phyloP scores from a whole-genome alignment of 37 sponge, comb jelly and placozoan species.

The Corticium candelabrum region DNA sequence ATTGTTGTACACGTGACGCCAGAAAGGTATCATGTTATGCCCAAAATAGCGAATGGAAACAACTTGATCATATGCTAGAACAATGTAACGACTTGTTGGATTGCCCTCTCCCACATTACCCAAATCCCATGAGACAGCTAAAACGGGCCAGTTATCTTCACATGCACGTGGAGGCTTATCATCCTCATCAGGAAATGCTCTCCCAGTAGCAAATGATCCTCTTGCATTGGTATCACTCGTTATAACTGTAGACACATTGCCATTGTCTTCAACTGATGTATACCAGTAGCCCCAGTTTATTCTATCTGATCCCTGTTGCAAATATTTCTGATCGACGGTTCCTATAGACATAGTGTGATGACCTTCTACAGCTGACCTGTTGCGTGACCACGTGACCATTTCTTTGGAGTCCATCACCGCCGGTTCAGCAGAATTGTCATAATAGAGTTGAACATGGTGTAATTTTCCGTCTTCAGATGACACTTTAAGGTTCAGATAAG shows the following conservation, averaged over 20 bases:
- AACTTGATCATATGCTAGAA: constrained; percentile 41
- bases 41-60: constrained; percentile 52
- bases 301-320: constrained; percentile 23
- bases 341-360: constrained; percentile 33
- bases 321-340: constrained; percentile 18
- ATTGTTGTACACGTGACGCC: constrained; percentile 26
- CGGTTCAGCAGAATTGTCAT: constrained; percentile 59
- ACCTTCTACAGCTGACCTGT: background rate
- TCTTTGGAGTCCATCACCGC: constrained; percentile 21
- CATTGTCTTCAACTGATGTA: constrained; percentile 7
- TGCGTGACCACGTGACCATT: constrained; percentile 22
- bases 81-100: constrained; percentile 11
- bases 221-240: background rate
- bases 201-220: constrained; percentile 17
- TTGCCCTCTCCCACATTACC: constrained; percentile 19
- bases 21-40: constrained; percentile 34
- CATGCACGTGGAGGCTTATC: constrained; percentile 37
- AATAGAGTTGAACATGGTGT: constrained; percentile 49
- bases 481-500: constrained; percentile 36
- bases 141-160: constrained; percentile 33
- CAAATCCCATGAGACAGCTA: constrained; percentile 56
- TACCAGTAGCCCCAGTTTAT: constrained; percentile 69
- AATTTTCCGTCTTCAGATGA: constrained; percentile 20
- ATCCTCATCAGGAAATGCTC: constrained; percentile 30
- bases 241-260: constrained; percentile 21